Evolutionary conservation across 2,888 invertebrate species (phyloP).

Genomic region (Phymatocera aterrima): DNA sequence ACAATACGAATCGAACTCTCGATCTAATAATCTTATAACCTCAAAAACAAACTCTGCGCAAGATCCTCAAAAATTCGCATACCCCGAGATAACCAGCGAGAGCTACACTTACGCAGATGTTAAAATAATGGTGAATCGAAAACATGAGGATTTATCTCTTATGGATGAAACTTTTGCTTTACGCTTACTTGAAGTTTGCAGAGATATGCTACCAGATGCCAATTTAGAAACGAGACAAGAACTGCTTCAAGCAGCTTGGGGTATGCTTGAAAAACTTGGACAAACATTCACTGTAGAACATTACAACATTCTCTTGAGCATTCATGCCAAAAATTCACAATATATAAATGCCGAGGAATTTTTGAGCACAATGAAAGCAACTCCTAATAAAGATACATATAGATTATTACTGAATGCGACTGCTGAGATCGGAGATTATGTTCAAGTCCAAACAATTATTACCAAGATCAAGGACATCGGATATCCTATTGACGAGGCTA

Average conservation of each 20-base stretch:
- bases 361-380: conserved; percentile 74
- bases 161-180: background rate
- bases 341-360: conserved; percentile 75
- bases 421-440: conserved; percentile 75
- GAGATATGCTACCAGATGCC: conserved; percentile 77
- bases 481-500: conserved; percentile 77
- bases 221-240: conserved; percentile 74
- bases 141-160: background rate
- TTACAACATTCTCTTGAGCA: conserved; percentile 78
- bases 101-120: background rate
- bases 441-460: conserved; percentile 78
- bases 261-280: conserved; percentile 74
- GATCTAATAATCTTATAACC: background rate
- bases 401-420: conserved; percentile 78
- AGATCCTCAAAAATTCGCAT: background rate
- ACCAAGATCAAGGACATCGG: conserved; percentile 78
- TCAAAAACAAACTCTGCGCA: background rate
- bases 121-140: background rate
- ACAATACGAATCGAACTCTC: background rate
- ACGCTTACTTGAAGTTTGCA: conserved; percentile 77
- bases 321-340: conserved; percentile 79
- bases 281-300: conserved; percentile 75
- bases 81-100: background rate
- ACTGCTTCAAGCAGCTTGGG: conserved; percentile 78
- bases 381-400: conserved; percentile 77